Conservation (phyloP, 2,888 invertebrate genomes). For the Ophion costatus region DNA sequence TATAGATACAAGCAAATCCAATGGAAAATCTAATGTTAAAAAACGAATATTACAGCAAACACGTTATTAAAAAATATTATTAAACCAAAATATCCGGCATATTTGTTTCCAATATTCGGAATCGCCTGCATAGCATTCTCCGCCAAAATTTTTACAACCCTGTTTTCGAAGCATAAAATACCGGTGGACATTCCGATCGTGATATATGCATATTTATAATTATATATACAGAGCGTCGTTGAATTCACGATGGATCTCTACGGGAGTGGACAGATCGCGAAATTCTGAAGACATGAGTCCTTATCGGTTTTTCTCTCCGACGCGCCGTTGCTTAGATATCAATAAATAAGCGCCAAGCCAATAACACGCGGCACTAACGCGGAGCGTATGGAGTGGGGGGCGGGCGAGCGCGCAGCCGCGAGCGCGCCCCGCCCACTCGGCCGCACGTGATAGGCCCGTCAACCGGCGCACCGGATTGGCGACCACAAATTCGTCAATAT, state of each 20-base stretch:
- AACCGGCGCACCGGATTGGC: background rate
- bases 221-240: background rate
- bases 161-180: slow-evolving; percentile 16
- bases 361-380: background rate
- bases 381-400: background rate
- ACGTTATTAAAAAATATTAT: background rate
- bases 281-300: background rate
- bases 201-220: slow-evolving; percentile 3
- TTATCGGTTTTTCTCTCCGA: background rate
- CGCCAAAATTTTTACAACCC: background rate
- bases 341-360: background rate
- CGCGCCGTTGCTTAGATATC: background rate
- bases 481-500: background rate
- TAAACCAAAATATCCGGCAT: background rate
- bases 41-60: background rate
- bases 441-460: no score
- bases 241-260: background rate
- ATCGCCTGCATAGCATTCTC: background rate
- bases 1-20: background rate
- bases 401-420: background rate
- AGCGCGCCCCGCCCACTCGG: no score
- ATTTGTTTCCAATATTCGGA: background rate
- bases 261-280: background rate
- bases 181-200: slow-evolving; percentile 8
- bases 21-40: background rate